Percentiles rank a stretch among this genome's conserved stretches.
phyloP scores from a whole-genome alignment of 2,113 vertebrate species.

The Pavo muticus region DNA sequence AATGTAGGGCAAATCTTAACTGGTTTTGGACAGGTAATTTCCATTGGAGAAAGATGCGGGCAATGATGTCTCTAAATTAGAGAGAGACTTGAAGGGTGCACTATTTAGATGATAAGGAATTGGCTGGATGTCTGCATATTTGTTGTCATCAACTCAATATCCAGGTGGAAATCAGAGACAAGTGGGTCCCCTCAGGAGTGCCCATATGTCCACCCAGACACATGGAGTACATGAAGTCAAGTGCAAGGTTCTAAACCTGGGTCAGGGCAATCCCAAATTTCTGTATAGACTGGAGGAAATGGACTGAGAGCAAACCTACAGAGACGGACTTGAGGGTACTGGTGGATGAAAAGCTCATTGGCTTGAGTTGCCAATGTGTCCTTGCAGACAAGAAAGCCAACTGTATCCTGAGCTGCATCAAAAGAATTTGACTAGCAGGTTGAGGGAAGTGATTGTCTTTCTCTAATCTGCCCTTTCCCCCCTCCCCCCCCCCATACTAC shows the following conservation, averaged over 20 bases:
- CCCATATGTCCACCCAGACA: neutral
- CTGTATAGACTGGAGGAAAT: neutral
- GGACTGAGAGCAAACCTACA: neutral
- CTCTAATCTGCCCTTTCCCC: neutral
- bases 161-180: neutral
- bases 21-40: neutral
- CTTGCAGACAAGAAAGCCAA: neutral
- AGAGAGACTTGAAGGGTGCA: neutral
- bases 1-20: constrained; percentile 45
- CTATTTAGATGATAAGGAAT: neutral
- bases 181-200: neutral
- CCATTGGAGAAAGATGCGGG: neutral
- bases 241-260: neutral
- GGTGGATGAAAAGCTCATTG: neutral
- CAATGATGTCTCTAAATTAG: neutral
- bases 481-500: neutral
- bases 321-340: neutral
- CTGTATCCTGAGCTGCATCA: neutral
- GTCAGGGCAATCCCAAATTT: neutral
- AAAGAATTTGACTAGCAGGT: neutral
- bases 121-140: neutral
- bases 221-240: neutral
- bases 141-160: neutral
- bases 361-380: neutral
- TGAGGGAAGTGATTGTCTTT: neutral